phyloP scores from a whole-genome alignment of 35 echinoderm and acorn worm species.

The Stichopus chloronotus region DNA sequence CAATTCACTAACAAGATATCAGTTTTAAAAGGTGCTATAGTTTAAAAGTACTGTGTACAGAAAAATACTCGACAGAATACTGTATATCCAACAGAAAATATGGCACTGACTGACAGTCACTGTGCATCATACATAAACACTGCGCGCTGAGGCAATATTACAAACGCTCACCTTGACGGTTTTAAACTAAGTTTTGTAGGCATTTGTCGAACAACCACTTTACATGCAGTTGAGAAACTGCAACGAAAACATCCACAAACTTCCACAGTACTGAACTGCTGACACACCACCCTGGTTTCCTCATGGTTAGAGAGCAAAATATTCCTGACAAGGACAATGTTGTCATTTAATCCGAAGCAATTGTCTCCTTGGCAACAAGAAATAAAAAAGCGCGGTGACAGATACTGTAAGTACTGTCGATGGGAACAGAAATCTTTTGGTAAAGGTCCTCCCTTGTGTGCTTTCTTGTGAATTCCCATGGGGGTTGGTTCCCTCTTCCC shows the following conservation, averaged over 20 bases:
- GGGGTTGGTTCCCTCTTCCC: too few species aligned
- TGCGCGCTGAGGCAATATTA: neutral
- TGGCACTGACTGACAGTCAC: neutral
- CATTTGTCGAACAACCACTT: neutral
- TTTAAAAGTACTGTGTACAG: neutral
- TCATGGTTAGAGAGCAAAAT: slow-evolving; percentile 8
- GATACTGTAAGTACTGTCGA: slow-evolving; percentile 11
- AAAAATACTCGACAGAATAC: neutral
- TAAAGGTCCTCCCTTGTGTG: neutral
- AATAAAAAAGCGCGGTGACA: neutral
- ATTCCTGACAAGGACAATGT: slow-evolving; percentile 9
- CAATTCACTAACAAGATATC: neutral
- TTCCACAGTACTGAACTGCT: neutral
- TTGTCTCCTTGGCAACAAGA: slow-evolving; percentile 4
- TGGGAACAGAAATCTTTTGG: neutral
- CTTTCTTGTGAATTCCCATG: neutral
- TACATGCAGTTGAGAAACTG: neutral
- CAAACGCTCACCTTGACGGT: neutral
- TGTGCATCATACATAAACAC: neutral
- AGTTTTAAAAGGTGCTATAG: neutral
- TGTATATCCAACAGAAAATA: neutral
- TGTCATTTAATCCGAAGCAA: neutral
- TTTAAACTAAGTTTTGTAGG: neutral
- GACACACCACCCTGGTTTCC: slow-evolving; percentile 30
- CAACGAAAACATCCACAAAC: slow-evolving; percentile 6